Evolutionary conservation across 2,888 invertebrate species (phyloP).

Genomic region (Erebia ligea): DNA sequence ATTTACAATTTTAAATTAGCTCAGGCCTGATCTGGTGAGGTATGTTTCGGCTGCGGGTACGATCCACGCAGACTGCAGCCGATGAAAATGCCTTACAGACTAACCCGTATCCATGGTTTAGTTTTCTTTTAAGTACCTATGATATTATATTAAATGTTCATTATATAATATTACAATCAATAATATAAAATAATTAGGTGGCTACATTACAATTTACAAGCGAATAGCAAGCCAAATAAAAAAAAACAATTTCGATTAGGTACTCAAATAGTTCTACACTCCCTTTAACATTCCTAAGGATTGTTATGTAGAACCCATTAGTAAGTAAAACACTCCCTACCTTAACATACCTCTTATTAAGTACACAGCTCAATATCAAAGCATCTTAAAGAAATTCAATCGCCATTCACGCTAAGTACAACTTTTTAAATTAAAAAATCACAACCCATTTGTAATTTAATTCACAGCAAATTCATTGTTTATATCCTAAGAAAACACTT

Average conservation of each 20-base stretch:
- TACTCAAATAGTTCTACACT: background rate
- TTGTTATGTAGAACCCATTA: constrained; percentile 24
- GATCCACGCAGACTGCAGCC: too few species aligned
- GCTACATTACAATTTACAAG: too few species aligned
- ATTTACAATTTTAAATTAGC: too few species aligned
- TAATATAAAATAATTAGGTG: too few species aligned
- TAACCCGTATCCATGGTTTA: too few species aligned
- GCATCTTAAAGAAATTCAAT: constrained; percentile 3
- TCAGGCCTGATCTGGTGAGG: too few species aligned
- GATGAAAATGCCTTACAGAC: too few species aligned
- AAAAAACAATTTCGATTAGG: background rate
- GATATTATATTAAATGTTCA: too few species aligned
- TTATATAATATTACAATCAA: too few species aligned
- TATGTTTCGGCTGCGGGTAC: too few species aligned
- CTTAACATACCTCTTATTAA: constrained; percentile 30
- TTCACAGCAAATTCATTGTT: background rate
- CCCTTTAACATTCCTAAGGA: background rate
- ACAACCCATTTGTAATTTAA: background rate
- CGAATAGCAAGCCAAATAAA: background rate
- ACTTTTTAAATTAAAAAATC: background rate
- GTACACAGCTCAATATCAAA: constrained; percentile 17
- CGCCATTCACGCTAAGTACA: background rate
- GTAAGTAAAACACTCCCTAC: constrained; percentile 11
- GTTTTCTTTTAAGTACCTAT: too few species aligned
- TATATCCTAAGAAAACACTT: background rate